Conservation (phyloP, 2,113 vertebrate genomes). For the Pungitius pungitius region DNA sequence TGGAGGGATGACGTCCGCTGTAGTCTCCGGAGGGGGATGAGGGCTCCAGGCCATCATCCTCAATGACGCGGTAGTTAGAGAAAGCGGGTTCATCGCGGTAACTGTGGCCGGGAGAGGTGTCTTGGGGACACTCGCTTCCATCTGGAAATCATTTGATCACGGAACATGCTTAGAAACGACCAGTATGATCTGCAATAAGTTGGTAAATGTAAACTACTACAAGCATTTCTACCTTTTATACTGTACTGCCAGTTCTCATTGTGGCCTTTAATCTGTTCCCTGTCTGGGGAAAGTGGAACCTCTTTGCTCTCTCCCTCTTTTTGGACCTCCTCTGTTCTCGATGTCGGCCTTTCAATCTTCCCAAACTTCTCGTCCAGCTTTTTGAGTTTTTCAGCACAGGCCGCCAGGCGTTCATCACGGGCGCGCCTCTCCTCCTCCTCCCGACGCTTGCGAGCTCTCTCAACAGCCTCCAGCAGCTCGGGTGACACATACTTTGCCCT, state of each 20-base stretch:
- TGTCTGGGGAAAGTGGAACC: conserved; percentile 72
- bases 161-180: neutral
- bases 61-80: conserved; percentile 81
- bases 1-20: conserved; percentile 83
- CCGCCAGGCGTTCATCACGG: conserved; percentile 92
- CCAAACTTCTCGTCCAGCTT: conserved; percentile 94
- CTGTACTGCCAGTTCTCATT: conserved; percentile 82
- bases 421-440: conserved; percentile 94
- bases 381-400: conserved; percentile 96
- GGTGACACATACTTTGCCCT: conserved; percentile 91
- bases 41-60: conserved; percentile 86
- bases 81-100: conserved; percentile 83
- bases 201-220: neutral
- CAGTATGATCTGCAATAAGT: neutral
- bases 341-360: conserved; percentile 85
- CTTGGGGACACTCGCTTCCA: conserved; percentile 71
- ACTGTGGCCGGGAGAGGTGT: conserved; percentile 75
- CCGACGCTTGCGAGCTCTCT: conserved; percentile 89
- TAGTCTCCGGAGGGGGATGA: conserved; percentile 88
- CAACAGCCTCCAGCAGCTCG: conserved; percentile 93
- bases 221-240: conserved; percentile 82
- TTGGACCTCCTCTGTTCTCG: conserved; percentile 79
- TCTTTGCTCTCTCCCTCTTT: conserved; percentile 80
- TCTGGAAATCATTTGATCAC: conserved; percentile 43
- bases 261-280: conserved; percentile 74